These are phyloP conservation scores for Caenorhabditis sinica DNA, from an alignment of 2,888 invertebrate genomes.

Conservation along the genomic window DNA sequence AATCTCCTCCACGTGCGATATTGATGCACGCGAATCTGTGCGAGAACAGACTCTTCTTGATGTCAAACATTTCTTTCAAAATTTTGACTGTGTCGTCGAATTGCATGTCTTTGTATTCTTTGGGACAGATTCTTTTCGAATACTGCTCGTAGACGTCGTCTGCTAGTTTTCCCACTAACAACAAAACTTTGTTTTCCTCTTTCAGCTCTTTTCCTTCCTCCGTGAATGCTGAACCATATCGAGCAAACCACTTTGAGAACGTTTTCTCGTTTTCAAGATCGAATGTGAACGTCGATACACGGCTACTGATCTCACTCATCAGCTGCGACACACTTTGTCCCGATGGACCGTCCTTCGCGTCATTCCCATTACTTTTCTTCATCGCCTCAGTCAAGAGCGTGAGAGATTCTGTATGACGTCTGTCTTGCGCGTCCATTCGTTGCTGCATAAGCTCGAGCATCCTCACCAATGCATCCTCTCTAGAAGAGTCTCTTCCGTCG, in stretches of 20 bases:
- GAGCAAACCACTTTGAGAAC: slow-evolving; percentile 5
- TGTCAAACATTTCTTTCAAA: slow-evolving; percentile 14
- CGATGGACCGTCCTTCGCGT: too few relatives aligned
- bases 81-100: slow-evolving; percentile 1
- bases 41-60: slow-evolving; percentile 19
- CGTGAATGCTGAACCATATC: background rate
- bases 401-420: too few relatives aligned
- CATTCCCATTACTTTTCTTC: too few relatives aligned
- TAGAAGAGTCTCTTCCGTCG: too few relatives aligned
- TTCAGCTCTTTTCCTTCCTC: background rate
- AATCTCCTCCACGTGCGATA: background rate
- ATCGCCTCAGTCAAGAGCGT: too few relatives aligned
- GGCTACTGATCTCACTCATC: background rate
- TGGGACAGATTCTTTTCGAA: background rate
- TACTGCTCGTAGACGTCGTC: too few relatives aligned
- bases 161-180: slow-evolving; percentile 1
- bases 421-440: too few relatives aligned
- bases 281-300: background rate
- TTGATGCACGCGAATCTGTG: slow-evolving; percentile 9
- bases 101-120: background rate
- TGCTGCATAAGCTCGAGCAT: too few relatives aligned
- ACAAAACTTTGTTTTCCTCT: background rate
- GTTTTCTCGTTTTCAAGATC: slow-evolving; percentile 6
- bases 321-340: too few relatives aligned
- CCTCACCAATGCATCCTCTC: too few relatives aligned